Evolutionary conservation across 2,888 invertebrate species (phyloP), one percentile per base, ranked within the genome.

Genomic region (Metallyticus violacea): DNA sequence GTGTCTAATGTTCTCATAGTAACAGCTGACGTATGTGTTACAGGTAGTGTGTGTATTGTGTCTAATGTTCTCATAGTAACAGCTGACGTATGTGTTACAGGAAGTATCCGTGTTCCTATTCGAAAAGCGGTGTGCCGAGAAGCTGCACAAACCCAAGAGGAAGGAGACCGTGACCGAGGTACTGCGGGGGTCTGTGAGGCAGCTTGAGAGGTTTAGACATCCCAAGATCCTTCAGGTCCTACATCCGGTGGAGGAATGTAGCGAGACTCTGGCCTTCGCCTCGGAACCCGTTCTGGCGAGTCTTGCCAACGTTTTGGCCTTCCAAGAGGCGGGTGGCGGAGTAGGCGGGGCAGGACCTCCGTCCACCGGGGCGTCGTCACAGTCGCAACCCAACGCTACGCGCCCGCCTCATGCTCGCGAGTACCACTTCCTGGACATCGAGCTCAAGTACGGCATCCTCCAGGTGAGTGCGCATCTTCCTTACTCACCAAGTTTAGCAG

Each of bases 61-160:
- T 62, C 15, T 22, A 7, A 62, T 29, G 27, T 79, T 22, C 81
- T 15, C 9, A 22, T 9, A 79, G 3, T 29, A 26, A 80, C 22
- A 77, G 62, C 28, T 85, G 76, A 85, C 88, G 87, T 88, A 89
- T 88, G 89, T 89, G 88, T 92, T 92, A 7, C 94, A 98, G 98
- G 98, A 97, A 92, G 97, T 97, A 88, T 98, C 98, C 0, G 96
- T 99, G 88, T 98, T 98, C 92, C 93, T 98, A 86, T 98, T 98
- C 91, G 98, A 99, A 92, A 99, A 99, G 91, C 95, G 97, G 89
- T 95, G 96, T 86, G 98, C 97, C 0, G 98, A 98, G 90, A 98
- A 98, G 91, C 93, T 98, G 79, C 97, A 97, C 93, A 98, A 97
- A 90, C 98, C 98, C 4, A 96, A 97, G 89, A 94, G 97, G 87